Conservation (phyloP, 2,888 invertebrate species). For the Helleia helle region DNA sequence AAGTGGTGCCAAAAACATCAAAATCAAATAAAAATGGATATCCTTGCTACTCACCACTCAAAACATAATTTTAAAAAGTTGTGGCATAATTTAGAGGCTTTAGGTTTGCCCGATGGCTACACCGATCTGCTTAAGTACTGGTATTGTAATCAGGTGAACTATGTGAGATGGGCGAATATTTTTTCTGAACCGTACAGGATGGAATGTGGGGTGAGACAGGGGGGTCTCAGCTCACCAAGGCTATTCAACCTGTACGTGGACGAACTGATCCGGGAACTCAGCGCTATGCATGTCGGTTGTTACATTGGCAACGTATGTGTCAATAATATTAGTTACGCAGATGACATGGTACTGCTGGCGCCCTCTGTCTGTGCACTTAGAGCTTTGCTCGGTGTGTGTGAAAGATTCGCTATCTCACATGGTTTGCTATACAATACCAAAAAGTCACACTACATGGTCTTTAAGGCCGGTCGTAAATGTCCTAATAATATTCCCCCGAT, state of each 20-base stretch:
- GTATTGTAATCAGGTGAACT: not conserved
- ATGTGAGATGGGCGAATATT: not conserved
- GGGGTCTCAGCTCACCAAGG: too few relatives aligned
- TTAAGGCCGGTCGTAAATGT: too few relatives aligned
- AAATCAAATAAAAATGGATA: constrained; percentile 18
- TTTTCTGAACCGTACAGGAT: not conserved
- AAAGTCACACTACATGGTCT: too few relatives aligned
- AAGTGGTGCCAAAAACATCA: constrained; percentile 18
- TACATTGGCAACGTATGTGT: not conserved
- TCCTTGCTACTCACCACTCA: constrained; percentile 11
- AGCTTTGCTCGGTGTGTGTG: too few relatives aligned
- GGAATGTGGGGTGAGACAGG: not conserved
- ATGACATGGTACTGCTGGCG: too few relatives aligned
- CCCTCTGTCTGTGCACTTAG: too few relatives aligned
- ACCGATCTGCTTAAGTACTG: constrained; percentile 1
- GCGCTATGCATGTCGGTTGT: too few relatives aligned
- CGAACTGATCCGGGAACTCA: not conserved
- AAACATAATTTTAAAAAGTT: constrained; percentile 14
- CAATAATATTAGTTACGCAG: not conserved
- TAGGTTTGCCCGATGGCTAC: not conserved
- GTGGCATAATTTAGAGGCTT: constrained; percentile 5
- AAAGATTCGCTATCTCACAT: not conserved
- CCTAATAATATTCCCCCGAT: too few relatives aligned
- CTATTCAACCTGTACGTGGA: not conserved
- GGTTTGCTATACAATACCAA: not conserved